phyloP scores from a whole-genome alignment of 2,113 vertebrate species.

The Pelecanoides urinatrix region DNA sequence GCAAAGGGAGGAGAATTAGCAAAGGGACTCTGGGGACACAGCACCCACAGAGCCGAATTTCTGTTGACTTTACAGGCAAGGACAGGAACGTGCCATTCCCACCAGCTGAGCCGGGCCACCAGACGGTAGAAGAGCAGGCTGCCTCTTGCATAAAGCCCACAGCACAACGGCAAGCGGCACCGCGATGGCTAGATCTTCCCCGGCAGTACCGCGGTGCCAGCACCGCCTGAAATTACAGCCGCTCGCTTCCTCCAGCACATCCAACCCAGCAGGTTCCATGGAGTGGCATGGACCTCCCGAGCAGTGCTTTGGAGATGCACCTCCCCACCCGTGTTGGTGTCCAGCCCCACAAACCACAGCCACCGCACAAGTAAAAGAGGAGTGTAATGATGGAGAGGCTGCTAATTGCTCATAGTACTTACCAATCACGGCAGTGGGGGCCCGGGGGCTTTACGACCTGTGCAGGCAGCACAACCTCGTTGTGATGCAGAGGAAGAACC shows the following conservation, averaged over 20 bases:
- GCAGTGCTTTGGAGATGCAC: rapidly evolving
- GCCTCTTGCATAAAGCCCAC: background rate
- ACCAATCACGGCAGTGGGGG: rapidly evolving
- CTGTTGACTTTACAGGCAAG: background rate
- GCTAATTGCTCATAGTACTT: background rate
- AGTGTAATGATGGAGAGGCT: background rate
- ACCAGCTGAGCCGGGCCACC: rapidly evolving
- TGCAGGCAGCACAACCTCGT: rapidly evolving
- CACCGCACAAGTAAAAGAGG: rapidly evolving
- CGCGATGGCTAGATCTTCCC: rapidly evolving
- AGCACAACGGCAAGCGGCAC: rapidly evolving
- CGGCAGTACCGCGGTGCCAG: rapidly evolving
- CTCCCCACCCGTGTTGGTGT: rapidly evolving
- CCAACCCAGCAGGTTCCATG: background rate
- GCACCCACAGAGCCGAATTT: background rate
- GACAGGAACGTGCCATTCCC: background rate
- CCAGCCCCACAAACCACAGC: background rate
- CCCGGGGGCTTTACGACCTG: background rate
- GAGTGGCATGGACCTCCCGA: rapidly evolving
- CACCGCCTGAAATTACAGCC: rapidly evolving
- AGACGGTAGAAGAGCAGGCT: rapidly evolving
- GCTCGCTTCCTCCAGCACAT: rapidly evolving
- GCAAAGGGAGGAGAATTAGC: background rate
- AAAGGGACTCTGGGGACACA: background rate
- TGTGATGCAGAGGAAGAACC: background rate